These are phyloP conservation scores for Mycteria americana DNA, from an alignment of 2,797 vertebrate species.

Conservation along the genomic window DNA sequence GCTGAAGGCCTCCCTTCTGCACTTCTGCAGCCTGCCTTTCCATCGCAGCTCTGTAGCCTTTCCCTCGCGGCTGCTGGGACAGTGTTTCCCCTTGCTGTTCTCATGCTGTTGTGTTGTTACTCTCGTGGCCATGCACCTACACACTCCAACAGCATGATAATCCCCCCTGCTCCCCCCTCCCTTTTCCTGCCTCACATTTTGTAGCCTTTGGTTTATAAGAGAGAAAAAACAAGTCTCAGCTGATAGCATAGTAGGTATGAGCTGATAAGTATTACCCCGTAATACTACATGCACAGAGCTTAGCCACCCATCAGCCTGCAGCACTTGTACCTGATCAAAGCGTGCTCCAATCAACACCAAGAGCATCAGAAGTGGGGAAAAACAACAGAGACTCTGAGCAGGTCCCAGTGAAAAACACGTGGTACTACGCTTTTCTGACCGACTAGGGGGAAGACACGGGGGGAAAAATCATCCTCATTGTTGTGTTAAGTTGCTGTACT, in stretches of 20 bases:
- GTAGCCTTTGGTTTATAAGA: background rate
- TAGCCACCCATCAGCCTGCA: background rate
- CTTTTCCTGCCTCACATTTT: background rate
- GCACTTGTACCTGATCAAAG: background rate
- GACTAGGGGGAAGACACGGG: background rate
- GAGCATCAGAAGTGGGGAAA: background rate
- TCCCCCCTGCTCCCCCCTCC: rapidly evolving
- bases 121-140: background rate
- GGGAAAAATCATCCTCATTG: background rate
- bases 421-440: background rate
- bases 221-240: background rate
- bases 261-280: background rate
- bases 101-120: background rate
- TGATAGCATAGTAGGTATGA: background rate
- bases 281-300: background rate
- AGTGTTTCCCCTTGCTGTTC: background rate
- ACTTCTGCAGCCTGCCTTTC: background rate
- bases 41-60: background rate
- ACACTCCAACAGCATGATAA: background rate
- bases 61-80: background rate
- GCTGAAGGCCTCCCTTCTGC: background rate
- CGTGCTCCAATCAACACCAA: background rate
- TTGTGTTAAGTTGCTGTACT: background rate
- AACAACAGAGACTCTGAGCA: background rate
- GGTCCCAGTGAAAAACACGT: background rate